These are phyloP conservation scores for Caenorhabditis brenneri DNA, from an alignment of 1,140 invertebrate genomes.

Conservation along the genomic window DNA sequence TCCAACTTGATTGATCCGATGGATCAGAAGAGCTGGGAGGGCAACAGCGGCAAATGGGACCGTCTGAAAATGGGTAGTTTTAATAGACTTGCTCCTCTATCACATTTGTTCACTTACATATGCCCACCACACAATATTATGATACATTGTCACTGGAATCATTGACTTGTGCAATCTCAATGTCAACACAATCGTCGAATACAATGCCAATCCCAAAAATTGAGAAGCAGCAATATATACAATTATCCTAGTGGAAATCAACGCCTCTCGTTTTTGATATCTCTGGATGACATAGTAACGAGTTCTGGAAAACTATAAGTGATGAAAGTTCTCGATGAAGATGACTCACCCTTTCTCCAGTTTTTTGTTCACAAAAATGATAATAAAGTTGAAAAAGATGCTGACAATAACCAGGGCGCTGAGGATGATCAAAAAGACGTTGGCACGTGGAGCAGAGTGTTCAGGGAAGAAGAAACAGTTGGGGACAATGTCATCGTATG, in stretches of 20 bases:
- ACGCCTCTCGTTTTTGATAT: constrained; percentile 2
- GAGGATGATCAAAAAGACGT: not conserved
- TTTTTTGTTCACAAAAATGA: constrained; percentile 19
- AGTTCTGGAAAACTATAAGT: not conserved
- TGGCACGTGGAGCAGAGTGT: not conserved
- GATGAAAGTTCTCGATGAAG: not conserved
- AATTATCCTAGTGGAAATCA: not conserved
- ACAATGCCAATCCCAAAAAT: not conserved
- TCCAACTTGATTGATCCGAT: constrained; percentile 17
- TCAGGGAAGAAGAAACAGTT: constrained; percentile 22
- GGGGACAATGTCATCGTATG: constrained; percentile 10
- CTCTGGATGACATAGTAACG: not conserved
- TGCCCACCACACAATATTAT: constrained; percentile 21
- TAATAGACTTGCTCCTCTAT: not conserved
- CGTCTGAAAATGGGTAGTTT: not conserved
- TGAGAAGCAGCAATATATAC: constrained; percentile 4
- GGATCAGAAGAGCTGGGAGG: not conserved
- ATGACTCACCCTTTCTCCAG: not conserved
- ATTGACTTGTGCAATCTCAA: constrained; percentile 18
- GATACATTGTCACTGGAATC: constrained; percentile 9
- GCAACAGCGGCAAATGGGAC: constrained; percentile 12
- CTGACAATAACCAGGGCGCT: not conserved
- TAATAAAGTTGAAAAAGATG: not conserved
- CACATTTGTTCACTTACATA: not conserved
- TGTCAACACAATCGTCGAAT: not conserved